A percentile compares a stretch with the other conserved stretches of the same genome.
Evolutionary conservation across 2,888 invertebrate genomes (phyloP).

Genomic region (Dione juno): DNA sequence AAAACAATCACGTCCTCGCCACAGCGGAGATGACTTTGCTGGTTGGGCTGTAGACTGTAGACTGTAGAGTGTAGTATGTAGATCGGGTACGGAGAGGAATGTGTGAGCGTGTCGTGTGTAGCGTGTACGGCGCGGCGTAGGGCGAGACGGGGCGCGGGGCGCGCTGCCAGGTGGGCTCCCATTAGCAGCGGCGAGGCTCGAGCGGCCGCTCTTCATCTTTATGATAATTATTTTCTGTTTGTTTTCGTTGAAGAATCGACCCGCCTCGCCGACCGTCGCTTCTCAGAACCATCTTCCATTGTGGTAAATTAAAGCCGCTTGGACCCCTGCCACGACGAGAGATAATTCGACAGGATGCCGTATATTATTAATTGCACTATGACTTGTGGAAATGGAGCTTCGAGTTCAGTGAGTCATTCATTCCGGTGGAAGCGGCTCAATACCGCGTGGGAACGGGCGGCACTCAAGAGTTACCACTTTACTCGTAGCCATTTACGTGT

Average conservation of each 20-base stretch:
- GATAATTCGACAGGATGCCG: conserved; percentile 84
- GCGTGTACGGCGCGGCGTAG: conserved; percentile 25
- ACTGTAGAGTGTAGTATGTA: conserved; percentile 26
- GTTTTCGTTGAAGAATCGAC: conserved; percentile 82
- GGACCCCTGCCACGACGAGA: conserved; percentile 82
- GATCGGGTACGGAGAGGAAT: conserved; percentile 48
- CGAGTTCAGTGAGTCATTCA: conserved; percentile 82
- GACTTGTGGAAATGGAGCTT: conserved; percentile 83
- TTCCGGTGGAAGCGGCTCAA: conserved; percentile 68
- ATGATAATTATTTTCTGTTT: conserved; percentile 84
- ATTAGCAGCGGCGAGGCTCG: conserved; percentile 78
- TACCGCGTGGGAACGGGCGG: conserved; percentile 76
- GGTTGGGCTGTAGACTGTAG: conserved; percentile 46
- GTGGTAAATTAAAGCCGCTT: conserved; percentile 83
- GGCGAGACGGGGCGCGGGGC: conserved; percentile 48
- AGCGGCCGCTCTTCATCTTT: conserved; percentile 84
- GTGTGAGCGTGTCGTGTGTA: conserved; percentile 47
- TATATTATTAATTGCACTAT: conserved; percentile 84
- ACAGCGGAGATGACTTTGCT: conserved; percentile 50
- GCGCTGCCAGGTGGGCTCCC: conserved; percentile 80
- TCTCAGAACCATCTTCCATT: conserved; percentile 82
- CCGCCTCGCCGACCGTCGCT: conserved; percentile 78
- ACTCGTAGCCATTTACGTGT: conserved; percentile 59
- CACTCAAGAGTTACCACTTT: conserved; percentile 69
- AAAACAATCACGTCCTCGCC: conserved; percentile 49